Evolutionary conservation across 2,888 invertebrate species (phyloP).

Genomic region (Pherbina coryleti): DNA sequence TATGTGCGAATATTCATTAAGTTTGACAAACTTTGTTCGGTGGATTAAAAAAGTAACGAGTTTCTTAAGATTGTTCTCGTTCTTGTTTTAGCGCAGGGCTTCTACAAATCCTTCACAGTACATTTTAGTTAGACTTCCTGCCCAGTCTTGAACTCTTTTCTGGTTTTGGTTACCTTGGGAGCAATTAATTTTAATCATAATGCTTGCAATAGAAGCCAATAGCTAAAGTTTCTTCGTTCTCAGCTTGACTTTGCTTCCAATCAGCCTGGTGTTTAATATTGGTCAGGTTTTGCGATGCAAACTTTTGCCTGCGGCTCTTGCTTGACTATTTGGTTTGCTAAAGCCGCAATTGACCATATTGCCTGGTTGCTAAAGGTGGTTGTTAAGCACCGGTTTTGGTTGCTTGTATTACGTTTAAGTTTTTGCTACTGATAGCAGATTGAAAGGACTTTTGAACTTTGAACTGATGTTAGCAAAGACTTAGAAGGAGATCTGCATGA

Average conservation of each 20-base stretch:
- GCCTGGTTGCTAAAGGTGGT: neutral
- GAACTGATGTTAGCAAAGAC: constrained; percentile 8
- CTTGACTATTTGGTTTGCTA: neutral
- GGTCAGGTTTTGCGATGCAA: neutral
- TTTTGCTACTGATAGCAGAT: constrained; percentile 25
- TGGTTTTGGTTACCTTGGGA: neutral
- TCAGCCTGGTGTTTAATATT: neutral
- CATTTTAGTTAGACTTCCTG: neutral
- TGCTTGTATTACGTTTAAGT: neutral
- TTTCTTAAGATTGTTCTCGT: neutral
- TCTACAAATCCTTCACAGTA: neutral
- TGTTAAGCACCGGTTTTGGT: neutral
- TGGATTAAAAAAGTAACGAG: neutral
- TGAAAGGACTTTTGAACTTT: constrained; percentile 31
- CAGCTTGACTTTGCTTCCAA: neutral
- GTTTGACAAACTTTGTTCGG: constrained; percentile 3
- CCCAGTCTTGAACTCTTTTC: neutral
- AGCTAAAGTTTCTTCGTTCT: neutral
- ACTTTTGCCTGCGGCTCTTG: neutral
- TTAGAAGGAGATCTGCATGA: neutral
- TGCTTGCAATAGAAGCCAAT: constrained; percentile 34
- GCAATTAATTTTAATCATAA: constrained; percentile 46
- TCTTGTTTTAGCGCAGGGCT: neutral
- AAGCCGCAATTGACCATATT: neutral
- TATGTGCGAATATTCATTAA: neutral